Percentiles rank a stretch among this genome's conserved stretches.
Evolutionary conservation across 2,797 vertebrate genomes (phyloP).

Genomic region (Danionella dracula): DNA sequence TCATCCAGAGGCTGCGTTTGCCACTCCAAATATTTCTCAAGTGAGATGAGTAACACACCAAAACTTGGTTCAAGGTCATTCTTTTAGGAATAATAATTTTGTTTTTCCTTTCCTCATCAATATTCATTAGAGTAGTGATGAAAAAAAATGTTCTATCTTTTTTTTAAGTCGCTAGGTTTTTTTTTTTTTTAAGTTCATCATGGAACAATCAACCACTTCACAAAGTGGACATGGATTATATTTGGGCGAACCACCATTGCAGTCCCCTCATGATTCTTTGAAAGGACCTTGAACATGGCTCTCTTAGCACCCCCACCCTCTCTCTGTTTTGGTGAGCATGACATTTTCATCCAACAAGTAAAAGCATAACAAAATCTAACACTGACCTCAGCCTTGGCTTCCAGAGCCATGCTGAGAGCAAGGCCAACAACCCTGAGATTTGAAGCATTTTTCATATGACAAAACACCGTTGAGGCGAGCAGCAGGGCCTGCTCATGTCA

Average conservation of each 20-base stretch:
- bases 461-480: not conserved
- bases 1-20: too few relatives aligned
- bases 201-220: too few relatives aligned
- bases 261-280: not conserved
- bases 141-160: too few relatives aligned
- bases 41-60: too few relatives aligned
- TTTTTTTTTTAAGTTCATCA: too few relatives aligned
- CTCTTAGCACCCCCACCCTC: not conserved
- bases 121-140: too few relatives aligned
- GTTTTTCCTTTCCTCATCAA: too few relatives aligned
- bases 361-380: slow-evolving; percentile 2
- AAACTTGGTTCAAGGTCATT: too few relatives aligned
- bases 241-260: not conserved
- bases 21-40: too few relatives aligned
- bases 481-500: not conserved
- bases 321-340: not conserved
- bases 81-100: too few relatives aligned
- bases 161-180: too few relatives aligned
- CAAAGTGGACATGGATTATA: too few relatives aligned
- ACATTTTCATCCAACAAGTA: not conserved
- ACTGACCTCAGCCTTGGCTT: slow-evolving; percentile 6
- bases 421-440: slow-evolving; percentile 7
- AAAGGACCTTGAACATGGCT: not conserved
- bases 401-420: not conserved
- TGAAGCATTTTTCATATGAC: not conserved